These are phyloP conservation scores for Mesopsocus fuscifrons DNA, from an alignment of 2,888 invertebrate species.

Conservation along the genomic window DNA sequence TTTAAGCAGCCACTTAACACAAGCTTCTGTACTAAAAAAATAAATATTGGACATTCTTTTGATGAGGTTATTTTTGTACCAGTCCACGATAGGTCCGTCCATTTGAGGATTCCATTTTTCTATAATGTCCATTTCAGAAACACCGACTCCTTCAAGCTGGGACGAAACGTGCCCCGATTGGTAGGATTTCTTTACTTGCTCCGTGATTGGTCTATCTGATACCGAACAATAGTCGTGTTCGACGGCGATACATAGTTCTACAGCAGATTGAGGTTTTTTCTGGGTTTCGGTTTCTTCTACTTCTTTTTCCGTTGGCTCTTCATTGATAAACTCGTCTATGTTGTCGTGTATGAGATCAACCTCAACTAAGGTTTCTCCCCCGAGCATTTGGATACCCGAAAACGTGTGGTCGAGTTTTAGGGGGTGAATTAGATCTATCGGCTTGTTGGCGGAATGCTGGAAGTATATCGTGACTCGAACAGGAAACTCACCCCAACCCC, in stretches of 20 bases:
- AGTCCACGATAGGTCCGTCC: not conserved
- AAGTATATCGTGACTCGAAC: constrained; percentile 65
- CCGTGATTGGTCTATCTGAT: not conserved
- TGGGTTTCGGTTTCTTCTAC: not conserved
- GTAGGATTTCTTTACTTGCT: not conserved
- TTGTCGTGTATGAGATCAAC: not conserved
- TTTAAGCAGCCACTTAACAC: not conserved
- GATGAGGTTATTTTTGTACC: not conserved
- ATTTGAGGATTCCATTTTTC: not conserved
- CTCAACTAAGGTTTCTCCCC: constrained; percentile 19
- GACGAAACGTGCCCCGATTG: not conserved
- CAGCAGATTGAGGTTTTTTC: no score
- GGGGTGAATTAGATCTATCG: constrained; percentile 58
- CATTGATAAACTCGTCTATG: not conserved
- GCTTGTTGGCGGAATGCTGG: constrained; percentile 48
- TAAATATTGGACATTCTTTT: not conserved
- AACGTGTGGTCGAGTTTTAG: constrained; percentile 63
- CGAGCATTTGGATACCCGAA: constrained; percentile 66
- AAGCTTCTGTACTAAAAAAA: not conserved
- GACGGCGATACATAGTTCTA: not conserved
- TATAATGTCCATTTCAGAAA: not conserved
- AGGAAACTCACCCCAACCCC: constrained; percentile 89
- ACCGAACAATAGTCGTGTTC: constrained; percentile 8
- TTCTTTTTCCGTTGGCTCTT: not conserved
- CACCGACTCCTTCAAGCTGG: not conserved